These are phyloP conservation scores for Octopus bimaculoides DNA, from an alignment of 1,140 invertebrate genomes.

Conservation along the genomic window DNA sequence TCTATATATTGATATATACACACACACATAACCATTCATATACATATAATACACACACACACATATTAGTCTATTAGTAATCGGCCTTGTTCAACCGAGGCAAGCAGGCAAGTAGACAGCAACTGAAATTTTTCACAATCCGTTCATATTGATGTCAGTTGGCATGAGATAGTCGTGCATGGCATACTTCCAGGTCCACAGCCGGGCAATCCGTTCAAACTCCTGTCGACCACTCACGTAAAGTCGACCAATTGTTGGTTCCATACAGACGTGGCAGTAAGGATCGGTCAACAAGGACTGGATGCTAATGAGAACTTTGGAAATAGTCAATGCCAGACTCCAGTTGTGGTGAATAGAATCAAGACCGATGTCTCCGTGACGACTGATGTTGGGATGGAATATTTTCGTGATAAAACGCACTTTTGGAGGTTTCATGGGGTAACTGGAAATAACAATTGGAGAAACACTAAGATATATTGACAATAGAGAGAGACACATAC, in stretches of 20 bases:
- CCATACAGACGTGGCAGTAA: slow-evolving; percentile 89
- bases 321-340: slow-evolving; percentile 88
- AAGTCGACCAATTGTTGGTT: slow-evolving; percentile 78
- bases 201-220: slow-evolving; percentile 79
- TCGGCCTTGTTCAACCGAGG: no score
- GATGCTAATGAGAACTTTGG: slow-evolving; percentile 66
- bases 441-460: slow-evolving; percentile 61
- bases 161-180: slow-evolving; percentile 72
- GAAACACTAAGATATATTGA: not conserved
- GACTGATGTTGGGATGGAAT: slow-evolving; percentile 90
- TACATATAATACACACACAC: not conserved
- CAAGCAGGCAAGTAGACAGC: not conserved
- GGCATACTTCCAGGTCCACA: slow-evolving; percentile 91
- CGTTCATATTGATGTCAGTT: slow-evolving; percentile 42
- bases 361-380: slow-evolving; percentile 93
- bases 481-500: not conserved
- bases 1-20: not conserved
- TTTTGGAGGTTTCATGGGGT: slow-evolving; percentile 86
- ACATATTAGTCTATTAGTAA: not conserved
- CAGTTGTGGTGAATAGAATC: slow-evolving; percentile 95
- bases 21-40: not conserved
- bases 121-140: slow-evolving; percentile 23
- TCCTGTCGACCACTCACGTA: slow-evolving; percentile 72
- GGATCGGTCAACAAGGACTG: slow-evolving; percentile 92
- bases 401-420: slow-evolving; percentile 71